Evolutionary conservation across 2,113 vertebrate genomes (phyloP).

Genomic region (Micronycteris hirsuta): DNA sequence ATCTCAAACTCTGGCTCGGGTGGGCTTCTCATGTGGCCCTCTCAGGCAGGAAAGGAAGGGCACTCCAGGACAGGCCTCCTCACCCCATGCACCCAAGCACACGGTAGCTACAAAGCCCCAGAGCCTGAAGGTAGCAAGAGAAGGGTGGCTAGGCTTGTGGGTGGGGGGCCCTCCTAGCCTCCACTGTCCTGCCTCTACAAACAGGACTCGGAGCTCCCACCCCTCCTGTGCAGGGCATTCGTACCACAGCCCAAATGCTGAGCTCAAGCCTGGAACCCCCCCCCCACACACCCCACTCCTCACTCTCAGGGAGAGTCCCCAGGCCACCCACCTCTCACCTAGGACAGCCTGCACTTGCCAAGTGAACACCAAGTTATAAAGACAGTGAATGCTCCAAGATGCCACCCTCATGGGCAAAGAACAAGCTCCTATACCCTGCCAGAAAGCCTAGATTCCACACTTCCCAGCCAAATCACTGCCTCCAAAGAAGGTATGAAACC

Average conservation of each 20-base stretch:
- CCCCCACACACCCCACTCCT: not conserved
- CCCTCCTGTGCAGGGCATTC: not conserved
- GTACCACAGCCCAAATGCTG: not conserved
- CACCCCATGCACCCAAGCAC: not conserved
- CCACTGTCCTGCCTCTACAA: not conserved
- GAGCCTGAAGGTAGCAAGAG: not conserved
- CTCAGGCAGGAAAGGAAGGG: not conserved
- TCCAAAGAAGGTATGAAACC: not conserved
- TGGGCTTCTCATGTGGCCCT: not conserved
- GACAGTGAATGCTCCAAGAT: not conserved
- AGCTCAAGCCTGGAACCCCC: not conserved
- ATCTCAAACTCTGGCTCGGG: not conserved
- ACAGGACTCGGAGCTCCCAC: not conserved
- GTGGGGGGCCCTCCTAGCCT: not conserved
- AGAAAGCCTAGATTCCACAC: not conserved
- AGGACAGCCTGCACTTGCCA: too few species aligned
- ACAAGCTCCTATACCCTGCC: not conserved
- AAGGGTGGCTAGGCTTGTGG: not conserved
- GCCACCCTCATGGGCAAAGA: not conserved
- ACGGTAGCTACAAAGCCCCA: accelerated
- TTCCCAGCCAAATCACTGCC: not conserved
- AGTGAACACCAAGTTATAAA: not conserved
- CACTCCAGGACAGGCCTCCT: not conserved
- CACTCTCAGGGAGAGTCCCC: not conserved
- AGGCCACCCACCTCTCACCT: not conserved